phyloP scores from a whole-genome alignment of 1,140 invertebrate species.

The Caenorhabditis brenneri region DNA sequence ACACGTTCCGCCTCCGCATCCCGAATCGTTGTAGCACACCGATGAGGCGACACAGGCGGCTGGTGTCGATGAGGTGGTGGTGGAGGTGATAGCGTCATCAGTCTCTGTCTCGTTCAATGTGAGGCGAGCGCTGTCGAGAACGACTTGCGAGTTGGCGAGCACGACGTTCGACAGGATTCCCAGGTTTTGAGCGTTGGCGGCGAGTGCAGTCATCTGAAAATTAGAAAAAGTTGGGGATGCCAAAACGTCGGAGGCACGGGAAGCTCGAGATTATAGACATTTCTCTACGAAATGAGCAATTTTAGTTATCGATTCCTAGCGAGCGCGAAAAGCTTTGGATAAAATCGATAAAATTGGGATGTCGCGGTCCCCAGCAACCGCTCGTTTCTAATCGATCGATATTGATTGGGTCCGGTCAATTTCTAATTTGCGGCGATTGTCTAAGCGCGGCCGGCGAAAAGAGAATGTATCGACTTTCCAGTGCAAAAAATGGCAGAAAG shows the following conservation, averaged over 20 bases:
- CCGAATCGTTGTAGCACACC: neutral
- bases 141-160: neutral
- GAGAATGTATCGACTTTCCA: no score
- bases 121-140: constrained; percentile 13
- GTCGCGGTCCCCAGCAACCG: no score
- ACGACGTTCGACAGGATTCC: neutral
- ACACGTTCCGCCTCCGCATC: constrained; percentile 21
- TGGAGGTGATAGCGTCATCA: neutral
- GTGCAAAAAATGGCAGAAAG: no score
- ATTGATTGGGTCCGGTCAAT: no score
- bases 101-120: neutral
- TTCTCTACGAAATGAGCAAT: neutral
- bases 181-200: constrained; percentile 24
- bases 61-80: neutral
- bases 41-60: neutral
- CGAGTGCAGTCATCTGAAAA: constrained; percentile 27
- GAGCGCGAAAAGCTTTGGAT: no score
- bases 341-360: no score
- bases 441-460: no score
- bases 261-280: neutral
- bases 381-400: no score
- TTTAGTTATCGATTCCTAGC: neutral
- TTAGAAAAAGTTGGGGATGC: no score
- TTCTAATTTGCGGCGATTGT: no score
- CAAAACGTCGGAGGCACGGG: no score